Percentiles rank a stretch among this genome's conserved stretches.
These are phyloP conservation scores for Babyrousa celebensis DNA, from an alignment of 2,797 vertebrate species.

Conservation along the genomic window DNA sequence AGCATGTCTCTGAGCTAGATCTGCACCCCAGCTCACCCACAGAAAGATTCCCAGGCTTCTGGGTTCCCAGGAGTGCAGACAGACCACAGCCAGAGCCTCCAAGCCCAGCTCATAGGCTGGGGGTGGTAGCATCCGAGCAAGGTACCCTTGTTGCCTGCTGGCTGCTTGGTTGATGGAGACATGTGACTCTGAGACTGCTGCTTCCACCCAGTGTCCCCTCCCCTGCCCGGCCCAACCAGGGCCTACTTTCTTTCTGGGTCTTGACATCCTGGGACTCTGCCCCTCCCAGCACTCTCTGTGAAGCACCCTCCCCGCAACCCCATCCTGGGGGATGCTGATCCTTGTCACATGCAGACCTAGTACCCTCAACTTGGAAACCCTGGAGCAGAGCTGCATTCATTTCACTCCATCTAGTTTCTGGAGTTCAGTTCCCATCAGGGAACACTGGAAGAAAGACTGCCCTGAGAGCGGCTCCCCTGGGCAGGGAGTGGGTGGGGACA, in stretches of 20 bases:
- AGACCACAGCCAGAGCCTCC: neutral
- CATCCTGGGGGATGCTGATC: neutral
- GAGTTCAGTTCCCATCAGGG: neutral
- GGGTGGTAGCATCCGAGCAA: too few relatives aligned
- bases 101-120: neutral
- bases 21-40: neutral
- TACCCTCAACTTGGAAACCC: neutral
- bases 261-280: neutral
- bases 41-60: neutral
- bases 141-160: too few relatives aligned
- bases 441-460: neutral
- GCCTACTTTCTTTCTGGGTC: neutral
- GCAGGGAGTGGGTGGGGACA: rapidly evolving
- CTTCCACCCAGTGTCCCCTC: neutral
- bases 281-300: too few relatives aligned
- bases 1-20: neutral
- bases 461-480: too few relatives aligned
- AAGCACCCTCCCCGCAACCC: too few relatives aligned
- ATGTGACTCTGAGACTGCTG: neutral
- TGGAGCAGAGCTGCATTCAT: neutral
- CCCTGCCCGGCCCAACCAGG: too few relatives aligned
- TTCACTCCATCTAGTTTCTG: neutral
- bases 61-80: too few relatives aligned
- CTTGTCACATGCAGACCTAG: neutral
- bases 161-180: neutral